Evolutionary conservation across 2,113 vertebrate species (phyloP).

Genomic region (Sula dactylatra): DNA sequence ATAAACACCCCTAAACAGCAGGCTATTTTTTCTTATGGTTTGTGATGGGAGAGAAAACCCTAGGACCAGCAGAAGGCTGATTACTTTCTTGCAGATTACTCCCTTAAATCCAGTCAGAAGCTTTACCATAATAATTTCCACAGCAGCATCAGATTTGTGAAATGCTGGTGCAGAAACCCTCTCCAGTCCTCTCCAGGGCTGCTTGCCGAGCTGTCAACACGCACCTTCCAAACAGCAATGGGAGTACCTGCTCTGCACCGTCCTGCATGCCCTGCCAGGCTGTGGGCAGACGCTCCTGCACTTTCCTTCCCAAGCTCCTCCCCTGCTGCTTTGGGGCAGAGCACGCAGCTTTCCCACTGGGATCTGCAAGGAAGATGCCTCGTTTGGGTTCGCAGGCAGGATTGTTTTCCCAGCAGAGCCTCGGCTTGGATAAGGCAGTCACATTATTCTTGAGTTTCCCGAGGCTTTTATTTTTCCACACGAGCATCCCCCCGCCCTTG

Average conservation of each 20-base stretch:
- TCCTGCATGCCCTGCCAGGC: not conserved
- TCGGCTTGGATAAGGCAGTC: not conserved
- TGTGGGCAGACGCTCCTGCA: not conserved
- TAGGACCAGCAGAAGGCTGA: not conserved
- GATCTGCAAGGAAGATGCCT: constrained; percentile 44
- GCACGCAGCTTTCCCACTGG: constrained; percentile 32
- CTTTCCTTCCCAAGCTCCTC: constrained; percentile 41
- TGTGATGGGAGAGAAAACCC: not conserved
- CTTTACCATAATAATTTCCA: constrained; percentile 8
- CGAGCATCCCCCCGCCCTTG: not conserved
- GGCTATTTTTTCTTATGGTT: not conserved
- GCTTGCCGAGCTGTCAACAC: not conserved
- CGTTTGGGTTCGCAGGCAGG: not conserved
- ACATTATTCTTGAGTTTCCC: constrained; percentile 11
- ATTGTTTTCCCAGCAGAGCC: constrained; percentile 52
- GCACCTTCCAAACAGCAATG: not conserved
- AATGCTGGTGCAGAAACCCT: not conserved
- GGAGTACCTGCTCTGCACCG: not conserved
- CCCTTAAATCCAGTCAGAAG: not conserved
- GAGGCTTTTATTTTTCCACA: not conserved
- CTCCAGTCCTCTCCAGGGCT: not conserved
- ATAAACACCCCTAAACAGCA: not conserved
- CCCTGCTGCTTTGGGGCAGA: constrained; percentile 44
- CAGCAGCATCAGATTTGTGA: not conserved
- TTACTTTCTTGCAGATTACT: not conserved